phyloP scores from a whole-genome alignment of 2,113 vertebrate genomes.

The Dicaeum eximium region DNA sequence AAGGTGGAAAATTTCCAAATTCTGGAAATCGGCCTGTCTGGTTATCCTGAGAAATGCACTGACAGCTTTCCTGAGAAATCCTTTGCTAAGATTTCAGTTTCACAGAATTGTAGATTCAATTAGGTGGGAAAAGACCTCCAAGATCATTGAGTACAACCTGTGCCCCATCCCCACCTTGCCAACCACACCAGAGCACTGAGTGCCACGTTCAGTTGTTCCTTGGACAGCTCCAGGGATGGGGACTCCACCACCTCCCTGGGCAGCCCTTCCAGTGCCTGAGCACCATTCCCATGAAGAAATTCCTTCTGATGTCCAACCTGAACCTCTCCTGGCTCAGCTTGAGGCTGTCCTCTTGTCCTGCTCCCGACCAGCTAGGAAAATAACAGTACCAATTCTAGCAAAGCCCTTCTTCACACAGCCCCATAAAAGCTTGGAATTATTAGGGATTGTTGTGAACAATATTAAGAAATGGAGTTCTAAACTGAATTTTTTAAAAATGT shows the following conservation, averaged over 20 bases:
- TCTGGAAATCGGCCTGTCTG: neutral
- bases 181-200: neutral
- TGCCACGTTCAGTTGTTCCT: rapidly evolving
- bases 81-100: neutral
- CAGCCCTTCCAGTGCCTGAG: neutral
- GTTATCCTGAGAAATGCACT: neutral
- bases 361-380: neutral
- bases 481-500: neutral
- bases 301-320: neutral
- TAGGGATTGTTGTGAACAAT: neutral
- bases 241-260: neutral
- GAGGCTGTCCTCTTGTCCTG: neutral
- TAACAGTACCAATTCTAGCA: rapidly evolving
- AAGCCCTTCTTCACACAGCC: neutral
- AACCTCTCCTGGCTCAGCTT: neutral
- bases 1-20: neutral
- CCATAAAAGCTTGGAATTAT: neutral
- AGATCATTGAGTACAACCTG: neutral
- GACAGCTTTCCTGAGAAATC: neutral
- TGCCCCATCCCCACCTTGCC: neutral
- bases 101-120: neutral
- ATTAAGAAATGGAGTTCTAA: neutral
- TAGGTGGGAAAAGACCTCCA: neutral
- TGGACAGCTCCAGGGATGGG: neutral
- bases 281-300: neutral